Conservation (phyloP, 2,797 vertebrate species). For the Melanotaenia maccullochi region DNA sequence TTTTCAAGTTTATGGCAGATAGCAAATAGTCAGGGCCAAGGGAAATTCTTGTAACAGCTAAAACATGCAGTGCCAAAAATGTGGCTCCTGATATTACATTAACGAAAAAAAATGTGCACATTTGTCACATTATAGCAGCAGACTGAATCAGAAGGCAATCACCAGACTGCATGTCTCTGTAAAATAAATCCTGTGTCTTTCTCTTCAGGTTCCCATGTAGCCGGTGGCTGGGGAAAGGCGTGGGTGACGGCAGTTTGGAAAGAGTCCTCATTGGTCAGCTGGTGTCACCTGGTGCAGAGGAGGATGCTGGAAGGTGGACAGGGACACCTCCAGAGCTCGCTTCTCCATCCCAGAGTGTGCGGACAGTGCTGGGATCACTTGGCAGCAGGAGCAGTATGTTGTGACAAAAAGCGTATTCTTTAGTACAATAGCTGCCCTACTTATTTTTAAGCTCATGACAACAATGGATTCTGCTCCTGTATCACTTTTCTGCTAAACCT, state of each 20-base stretch:
- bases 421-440: constrained; percentile 68
- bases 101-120: neutral
- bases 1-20: neutral
- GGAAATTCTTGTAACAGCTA: neutral
- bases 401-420: constrained; percentile 63
- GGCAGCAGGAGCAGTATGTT: constrained; percentile 88
- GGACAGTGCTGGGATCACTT: constrained; percentile 91
- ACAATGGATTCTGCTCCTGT: constrained; percentile 32
- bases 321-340: constrained; percentile 94
- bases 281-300: constrained; percentile 85
- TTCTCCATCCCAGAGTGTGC: constrained; percentile 89
- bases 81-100: neutral
- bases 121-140: neutral
- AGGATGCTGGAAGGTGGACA: constrained; percentile 90
- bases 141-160: constrained; percentile 7
- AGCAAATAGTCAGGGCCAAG: neutral
- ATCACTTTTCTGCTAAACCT: constrained; percentile 42
- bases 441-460: constrained; percentile 45
- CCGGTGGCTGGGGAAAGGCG: constrained; percentile 94
- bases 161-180: neutral
- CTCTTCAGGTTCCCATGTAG: constrained; percentile 92
- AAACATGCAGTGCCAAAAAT: neutral
- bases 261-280: constrained; percentile 95
- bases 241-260: constrained; percentile 95
- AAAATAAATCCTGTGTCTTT: constrained; percentile 5